phyloP scores from a whole-genome alignment of 1,140 invertebrate species.

The Drosophila orena region DNA sequence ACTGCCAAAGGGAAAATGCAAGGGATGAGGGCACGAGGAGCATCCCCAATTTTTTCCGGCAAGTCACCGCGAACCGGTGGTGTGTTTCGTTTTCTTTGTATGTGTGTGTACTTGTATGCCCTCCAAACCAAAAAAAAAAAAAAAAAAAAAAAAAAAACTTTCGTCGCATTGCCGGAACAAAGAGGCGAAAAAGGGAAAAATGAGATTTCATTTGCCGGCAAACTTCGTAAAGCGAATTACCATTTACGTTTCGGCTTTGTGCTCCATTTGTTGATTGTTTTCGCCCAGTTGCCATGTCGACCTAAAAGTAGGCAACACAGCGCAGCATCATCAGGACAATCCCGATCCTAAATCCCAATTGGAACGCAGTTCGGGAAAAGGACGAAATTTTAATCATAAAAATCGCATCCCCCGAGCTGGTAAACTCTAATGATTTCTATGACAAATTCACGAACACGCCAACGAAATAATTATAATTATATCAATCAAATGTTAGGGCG shows the following conservation, averaged over 20 bases:
- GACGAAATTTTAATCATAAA: conserved; percentile 31
- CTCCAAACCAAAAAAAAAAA: conserved; percentile 1
- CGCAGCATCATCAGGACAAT: conserved; percentile 30
- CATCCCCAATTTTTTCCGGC: conserved; percentile 42
- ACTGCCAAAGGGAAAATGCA: conserved; percentile 15
- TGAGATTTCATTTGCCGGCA: conserved; percentile 49
- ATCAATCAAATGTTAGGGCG: conserved; percentile 33
- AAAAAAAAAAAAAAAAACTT: conserved; percentile 26
- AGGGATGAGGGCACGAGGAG: conserved; percentile 21
- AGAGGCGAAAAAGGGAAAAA: conserved; percentile 17
- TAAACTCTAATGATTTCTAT: conserved; percentile 10
- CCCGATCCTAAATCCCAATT: conserved; percentile 31
- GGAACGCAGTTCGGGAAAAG: background rate
- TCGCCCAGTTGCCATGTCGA: conserved; percentile 14
- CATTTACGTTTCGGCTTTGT: conserved; percentile 40
- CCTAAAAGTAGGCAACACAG: conserved; percentile 48
- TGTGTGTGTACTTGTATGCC: conserved; percentile 26
- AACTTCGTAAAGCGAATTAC: conserved; percentile 43
- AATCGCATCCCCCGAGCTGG: conserved; percentile 11
- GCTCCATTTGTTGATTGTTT: conserved; percentile 53
- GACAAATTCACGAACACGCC: conserved; percentile 25
- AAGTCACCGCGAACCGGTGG: conserved; percentile 50
- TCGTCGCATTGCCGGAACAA: conserved; percentile 48
- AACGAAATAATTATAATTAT: conserved; percentile 25
- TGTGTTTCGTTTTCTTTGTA: conserved; percentile 25